A percentile compares a stretch with the other conserved stretches of the same genome.
phyloP scores from a whole-genome alignment of 2,113 vertebrate species.

The Lampris incognitus region DNA sequence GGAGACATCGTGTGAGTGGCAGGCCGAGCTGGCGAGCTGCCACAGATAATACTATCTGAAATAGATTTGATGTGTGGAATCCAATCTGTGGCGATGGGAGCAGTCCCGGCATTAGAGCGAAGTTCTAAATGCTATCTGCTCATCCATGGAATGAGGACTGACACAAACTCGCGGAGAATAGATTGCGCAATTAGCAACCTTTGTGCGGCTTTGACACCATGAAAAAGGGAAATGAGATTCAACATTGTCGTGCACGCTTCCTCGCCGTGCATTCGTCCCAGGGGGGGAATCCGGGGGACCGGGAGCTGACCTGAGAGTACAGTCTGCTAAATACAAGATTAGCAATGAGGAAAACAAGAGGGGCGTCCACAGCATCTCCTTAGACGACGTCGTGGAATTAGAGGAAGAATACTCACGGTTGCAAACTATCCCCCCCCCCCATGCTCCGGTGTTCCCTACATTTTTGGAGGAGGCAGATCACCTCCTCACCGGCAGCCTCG shows the following conservation, averaged over 20 bases:
- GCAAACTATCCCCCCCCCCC: not conserved
- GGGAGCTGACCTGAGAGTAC: constrained; percentile 21
- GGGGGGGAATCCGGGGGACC: constrained; percentile 51
- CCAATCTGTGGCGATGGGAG: constrained; percentile 80
- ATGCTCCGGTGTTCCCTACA: not conserved
- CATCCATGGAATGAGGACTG: constrained; percentile 85
- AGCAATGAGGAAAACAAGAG: no score
- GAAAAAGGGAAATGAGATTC: constrained; percentile 75
- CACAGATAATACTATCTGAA: constrained; percentile 85
- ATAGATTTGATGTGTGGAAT: constrained; percentile 85
- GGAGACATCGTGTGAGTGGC: constrained; percentile 76
- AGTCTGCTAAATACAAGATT: no score
- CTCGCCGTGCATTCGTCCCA: constrained; percentile 49
- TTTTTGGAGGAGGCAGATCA: not conserved
- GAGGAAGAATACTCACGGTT: not conserved
- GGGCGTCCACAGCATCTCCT: no score
- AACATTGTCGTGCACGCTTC: constrained; percentile 62
- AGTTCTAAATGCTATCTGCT: constrained; percentile 83
- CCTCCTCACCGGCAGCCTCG: not conserved
- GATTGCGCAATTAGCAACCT: constrained; percentile 83
- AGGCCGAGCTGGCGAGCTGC: constrained; percentile 81
- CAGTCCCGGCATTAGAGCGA: constrained; percentile 78
- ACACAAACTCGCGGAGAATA: constrained; percentile 81
- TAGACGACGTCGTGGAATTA: no score
- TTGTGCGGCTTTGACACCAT: constrained; percentile 80